Conservation (phyloP, 2,113 vertebrate species). For the Ursus arctos region DNA sequence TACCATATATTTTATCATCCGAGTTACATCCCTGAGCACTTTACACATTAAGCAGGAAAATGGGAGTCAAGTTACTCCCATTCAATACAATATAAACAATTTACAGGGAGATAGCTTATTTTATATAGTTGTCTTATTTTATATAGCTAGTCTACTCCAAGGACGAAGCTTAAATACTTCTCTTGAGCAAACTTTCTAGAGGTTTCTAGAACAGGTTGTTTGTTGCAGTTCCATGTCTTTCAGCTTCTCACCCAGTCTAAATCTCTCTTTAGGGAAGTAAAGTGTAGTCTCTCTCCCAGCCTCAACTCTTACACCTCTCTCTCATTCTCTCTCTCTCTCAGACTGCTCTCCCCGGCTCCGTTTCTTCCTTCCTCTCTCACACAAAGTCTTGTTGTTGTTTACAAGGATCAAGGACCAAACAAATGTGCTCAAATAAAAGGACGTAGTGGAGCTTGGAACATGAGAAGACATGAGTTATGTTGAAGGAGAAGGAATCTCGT, state of each 20-base stretch:
- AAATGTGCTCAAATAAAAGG: background rate
- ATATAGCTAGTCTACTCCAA: background rate
- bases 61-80: constrained; percentile 61
- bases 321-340: background rate
- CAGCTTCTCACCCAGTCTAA: background rate
- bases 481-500: background rate
- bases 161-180: background rate
- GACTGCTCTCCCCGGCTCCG: background rate
- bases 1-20: constrained; percentile 10
- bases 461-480: background rate
- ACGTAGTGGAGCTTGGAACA: background rate
- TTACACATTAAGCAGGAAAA: constrained; percentile 41
- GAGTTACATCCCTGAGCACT: constrained; percentile 47
- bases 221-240: background rate
- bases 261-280: background rate
- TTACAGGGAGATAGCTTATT: background rate
- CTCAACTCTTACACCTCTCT: background rate
- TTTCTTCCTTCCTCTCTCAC: background rate
- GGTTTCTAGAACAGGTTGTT: background rate
- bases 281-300: background rate
- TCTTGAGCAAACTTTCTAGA: background rate
- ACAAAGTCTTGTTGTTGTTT: constrained; percentile 1
- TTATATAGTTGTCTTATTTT: background rate
- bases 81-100: constrained; percentile 39
- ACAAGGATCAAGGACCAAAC: background rate